phyloP scores from a whole-genome alignment of 64 coral and sea anemone species.

The Porites lutea region DNA sequence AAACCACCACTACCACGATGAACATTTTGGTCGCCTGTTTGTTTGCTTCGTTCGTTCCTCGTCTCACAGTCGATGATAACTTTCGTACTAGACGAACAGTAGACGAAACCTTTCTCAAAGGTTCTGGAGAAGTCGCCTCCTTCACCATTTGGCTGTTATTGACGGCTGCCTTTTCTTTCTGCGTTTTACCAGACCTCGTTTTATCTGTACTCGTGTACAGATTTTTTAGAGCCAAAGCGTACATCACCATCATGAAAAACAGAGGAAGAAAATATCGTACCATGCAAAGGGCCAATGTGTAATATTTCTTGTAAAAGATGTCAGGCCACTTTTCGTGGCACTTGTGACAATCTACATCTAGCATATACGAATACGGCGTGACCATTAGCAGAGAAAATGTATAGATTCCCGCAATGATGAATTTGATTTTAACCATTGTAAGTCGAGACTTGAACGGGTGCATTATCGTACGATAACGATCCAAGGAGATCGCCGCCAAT shows the following conservation, averaged over 20 bases:
- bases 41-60: constrained; percentile 54
- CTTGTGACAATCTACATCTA: constrained; percentile 4
- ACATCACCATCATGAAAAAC: constrained; percentile 69
- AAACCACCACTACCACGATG: constrained; percentile 69
- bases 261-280: constrained; percentile 48
- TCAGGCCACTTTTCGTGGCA: constrained; percentile 16
- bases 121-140: background rate
- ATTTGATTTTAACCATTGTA: constrained; percentile 33
- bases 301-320: constrained; percentile 10
- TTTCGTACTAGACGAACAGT: constrained; percentile 10
- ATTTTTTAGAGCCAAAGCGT: constrained; percentile 57
- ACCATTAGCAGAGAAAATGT: constrained; percentile 27
- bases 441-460: constrained; percentile 61
- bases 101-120: background rate
- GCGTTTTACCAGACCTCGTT: background rate
- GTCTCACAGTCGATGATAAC: constrained; percentile 1
- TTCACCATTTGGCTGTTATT: background rate
- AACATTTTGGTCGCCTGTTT: constrained; percentile 90
- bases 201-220: constrained; percentile 57
- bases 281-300: constrained; percentile 7
- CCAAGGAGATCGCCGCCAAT: constrained; percentile 51
- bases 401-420: constrained; percentile 25
- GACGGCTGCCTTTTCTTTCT: background rate
- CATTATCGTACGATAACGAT: constrained; percentile 54
- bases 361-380: constrained; percentile 39